phyloP scores from a whole-genome alignment of 2,113 vertebrate genomes.

The Hypanus sabinus region DNA sequence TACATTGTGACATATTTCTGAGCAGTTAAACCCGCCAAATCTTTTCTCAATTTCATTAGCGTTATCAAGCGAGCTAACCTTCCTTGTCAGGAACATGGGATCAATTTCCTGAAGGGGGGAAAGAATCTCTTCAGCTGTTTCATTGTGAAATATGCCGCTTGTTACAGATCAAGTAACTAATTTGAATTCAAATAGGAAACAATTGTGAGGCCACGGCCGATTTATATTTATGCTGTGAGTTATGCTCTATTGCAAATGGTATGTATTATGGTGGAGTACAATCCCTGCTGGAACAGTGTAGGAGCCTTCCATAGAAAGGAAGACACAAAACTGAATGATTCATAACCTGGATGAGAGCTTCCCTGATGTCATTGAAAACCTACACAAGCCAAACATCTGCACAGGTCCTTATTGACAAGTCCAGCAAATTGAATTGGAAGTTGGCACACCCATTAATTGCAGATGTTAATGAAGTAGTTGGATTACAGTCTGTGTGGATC shows the following conservation, averaged over 20 bases:
- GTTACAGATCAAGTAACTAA: too few relatives aligned
- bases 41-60: too few relatives aligned
- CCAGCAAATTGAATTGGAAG: not conserved
- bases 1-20: not conserved
- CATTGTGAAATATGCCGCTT: not conserved
- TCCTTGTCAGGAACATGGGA: not conserved
- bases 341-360: not conserved
- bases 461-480: not conserved
- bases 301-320: not conserved
- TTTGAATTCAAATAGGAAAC: not conserved
- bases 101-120: not conserved
- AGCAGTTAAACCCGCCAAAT: not conserved
- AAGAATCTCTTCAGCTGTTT: not conserved
- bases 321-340: not conserved
- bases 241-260: not conserved
- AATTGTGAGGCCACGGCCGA: not conserved
- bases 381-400: not conserved
- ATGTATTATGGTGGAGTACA: not conserved
- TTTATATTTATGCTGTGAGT: not conserved
- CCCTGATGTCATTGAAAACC: not conserved
- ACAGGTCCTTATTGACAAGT: not conserved
- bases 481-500: too few relatives aligned
- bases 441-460: not conserved
- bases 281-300: not conserved
- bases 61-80: not conserved